Percentiles rank a stretch among this genome's conserved stretches.
phyloP scores from a whole-genome alignment of 2,113 vertebrate genomes.

The Centropus bengalensis region DNA sequence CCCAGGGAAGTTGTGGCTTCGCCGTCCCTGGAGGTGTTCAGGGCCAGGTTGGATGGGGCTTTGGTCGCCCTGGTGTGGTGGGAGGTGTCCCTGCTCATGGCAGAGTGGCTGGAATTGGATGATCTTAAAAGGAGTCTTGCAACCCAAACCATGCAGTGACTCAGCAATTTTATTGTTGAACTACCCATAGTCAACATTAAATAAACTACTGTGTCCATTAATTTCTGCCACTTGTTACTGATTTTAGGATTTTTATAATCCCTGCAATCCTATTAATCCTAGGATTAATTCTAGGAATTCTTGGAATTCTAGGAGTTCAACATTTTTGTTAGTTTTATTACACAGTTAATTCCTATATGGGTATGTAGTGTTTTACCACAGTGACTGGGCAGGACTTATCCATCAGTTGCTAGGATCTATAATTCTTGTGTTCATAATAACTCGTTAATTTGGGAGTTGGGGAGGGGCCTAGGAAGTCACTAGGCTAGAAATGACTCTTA shows the following conservation, averaged over 20 bases:
- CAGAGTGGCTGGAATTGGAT: too few relatives aligned
- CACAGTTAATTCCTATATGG: not conserved
- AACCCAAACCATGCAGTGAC: too few relatives aligned
- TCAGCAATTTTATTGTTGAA: not conserved
- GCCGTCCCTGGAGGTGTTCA: too few relatives aligned
- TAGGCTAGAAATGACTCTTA: not conserved
- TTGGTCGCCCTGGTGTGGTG: too few relatives aligned
- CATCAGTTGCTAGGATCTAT: not conserved
- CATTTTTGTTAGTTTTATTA: not conserved
- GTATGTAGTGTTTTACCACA: not conserved
- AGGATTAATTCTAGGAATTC: not conserved
- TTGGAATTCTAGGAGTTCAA: not conserved
- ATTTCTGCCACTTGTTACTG: not conserved
- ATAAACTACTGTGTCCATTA: not conserved
- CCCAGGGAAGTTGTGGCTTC: too few relatives aligned
- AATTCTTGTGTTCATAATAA: not conserved
- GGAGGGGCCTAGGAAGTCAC: not conserved
- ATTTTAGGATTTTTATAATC: not conserved
- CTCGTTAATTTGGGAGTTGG: not conserved
- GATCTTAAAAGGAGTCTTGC: too few relatives aligned
- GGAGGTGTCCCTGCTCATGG: too few relatives aligned
- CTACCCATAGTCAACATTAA: not conserved
- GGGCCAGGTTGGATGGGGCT: too few relatives aligned
- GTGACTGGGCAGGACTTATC: not conserved
- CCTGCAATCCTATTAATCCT: not conserved